A percentile compares a stretch with the other conserved stretches of the same genome.
These are phyloP conservation scores for Zeuzera pyrina DNA, from an alignment of 2,888 invertebrate species.

Conservation along the genomic window DNA sequence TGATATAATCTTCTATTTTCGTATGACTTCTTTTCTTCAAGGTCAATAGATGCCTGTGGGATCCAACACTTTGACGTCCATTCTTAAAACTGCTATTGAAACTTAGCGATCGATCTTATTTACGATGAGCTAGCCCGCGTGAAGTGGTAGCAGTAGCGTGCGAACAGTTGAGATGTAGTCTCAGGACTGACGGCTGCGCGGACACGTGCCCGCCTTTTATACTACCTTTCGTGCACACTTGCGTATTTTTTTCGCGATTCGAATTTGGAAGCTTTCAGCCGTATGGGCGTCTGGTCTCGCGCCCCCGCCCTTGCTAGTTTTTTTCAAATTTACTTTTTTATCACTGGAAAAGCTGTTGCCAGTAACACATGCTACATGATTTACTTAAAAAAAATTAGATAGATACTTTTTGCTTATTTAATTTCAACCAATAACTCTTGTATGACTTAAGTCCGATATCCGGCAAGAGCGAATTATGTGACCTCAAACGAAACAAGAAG, in stretches of 20 bases:
- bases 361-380: no score
- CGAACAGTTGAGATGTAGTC: slow-evolving; percentile 35
- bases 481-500: no score
- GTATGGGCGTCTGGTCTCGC: slow-evolving; percentile 56
- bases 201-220: slow-evolving; percentile 64
- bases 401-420: no score
- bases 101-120: slow-evolving; percentile 59
- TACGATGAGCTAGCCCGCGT: slow-evolving; percentile 43
- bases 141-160: slow-evolving; percentile 40
- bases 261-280: slow-evolving; percentile 70
- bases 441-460: no score
- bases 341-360: no score
- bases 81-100: slow-evolving; percentile 29
- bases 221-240: slow-evolving; percentile 50
- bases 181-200: slow-evolving; percentile 47
- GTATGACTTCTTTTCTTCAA: slow-evolving; percentile 6
- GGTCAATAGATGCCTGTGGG: slow-evolving; percentile 59
- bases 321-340: no score
- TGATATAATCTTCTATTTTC: slow-evolving; percentile 14
- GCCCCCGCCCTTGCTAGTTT: slow-evolving; percentile 51
- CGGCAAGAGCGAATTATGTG: no score
- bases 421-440: no score
- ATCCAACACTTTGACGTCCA: slow-evolving; percentile 65
- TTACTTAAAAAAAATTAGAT: no score
- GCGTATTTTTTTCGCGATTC: slow-evolving; percentile 66